Percentiles rank a stretch among this genome's conserved stretches.
Evolutionary conservation across 2,113 vertebrate species (phyloP).

Genomic region (Anhinga rufa): DNA sequence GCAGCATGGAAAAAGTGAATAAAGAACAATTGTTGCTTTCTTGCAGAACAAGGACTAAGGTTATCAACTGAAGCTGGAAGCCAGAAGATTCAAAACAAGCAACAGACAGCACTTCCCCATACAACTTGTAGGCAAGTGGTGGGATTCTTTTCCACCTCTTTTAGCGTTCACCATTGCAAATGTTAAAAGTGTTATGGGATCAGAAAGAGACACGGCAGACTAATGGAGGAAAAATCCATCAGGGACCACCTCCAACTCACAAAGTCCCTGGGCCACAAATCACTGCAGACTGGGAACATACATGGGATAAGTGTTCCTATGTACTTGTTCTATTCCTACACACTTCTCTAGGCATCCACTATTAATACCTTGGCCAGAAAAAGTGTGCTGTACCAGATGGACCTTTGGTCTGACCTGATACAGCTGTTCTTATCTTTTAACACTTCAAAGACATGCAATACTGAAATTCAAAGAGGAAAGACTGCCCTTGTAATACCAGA

Average conservation of each 20-base stretch:
- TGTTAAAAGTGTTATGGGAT: not conserved
- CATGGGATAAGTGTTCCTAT: not conserved
- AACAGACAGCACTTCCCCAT: not conserved
- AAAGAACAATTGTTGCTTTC: not conserved
- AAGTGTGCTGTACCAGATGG: not conserved
- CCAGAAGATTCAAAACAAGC: not conserved
- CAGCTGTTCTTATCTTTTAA: not conserved
- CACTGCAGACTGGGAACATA: not conserved
- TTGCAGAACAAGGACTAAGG: not conserved
- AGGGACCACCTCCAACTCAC: not conserved
- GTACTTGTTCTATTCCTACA: not conserved
- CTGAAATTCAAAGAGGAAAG: not conserved
- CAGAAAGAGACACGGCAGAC: not conserved
- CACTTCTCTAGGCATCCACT: not conserved
- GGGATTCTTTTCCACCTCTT: not conserved
- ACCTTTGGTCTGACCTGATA: not conserved
- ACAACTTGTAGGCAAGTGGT: fast-evolving
- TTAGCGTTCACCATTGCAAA: not conserved
- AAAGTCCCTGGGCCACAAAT: not conserved
- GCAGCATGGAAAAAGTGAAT: not conserved
- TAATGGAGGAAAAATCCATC: not conserved
- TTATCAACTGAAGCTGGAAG: not conserved
- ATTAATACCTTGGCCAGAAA: not conserved
- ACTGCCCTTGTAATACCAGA: not conserved
- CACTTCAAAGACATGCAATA: not conserved